These are phyloP conservation scores for Gavia stellata DNA, from an alignment of 2,113 vertebrate genomes.

Conservation along the genomic window DNA sequence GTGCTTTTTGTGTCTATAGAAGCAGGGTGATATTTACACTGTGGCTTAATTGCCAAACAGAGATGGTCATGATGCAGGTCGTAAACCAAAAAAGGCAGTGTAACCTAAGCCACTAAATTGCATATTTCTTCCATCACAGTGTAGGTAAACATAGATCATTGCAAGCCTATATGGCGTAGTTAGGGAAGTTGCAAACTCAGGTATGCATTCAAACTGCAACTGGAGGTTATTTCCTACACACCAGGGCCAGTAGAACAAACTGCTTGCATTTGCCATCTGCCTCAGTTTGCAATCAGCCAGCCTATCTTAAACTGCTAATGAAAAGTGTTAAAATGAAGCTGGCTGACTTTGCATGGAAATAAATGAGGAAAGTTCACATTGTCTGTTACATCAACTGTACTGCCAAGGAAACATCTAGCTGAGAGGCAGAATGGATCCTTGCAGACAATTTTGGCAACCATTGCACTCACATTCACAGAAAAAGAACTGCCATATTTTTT, in stretches of 20 bases:
- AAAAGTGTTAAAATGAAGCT: not conserved
- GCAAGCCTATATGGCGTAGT: not conserved
- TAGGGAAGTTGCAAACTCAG: not conserved
- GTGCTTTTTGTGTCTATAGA: not conserved
- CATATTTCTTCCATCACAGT: not conserved
- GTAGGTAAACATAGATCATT: not conserved
- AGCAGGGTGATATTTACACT: not conserved
- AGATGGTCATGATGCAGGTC: not conserved
- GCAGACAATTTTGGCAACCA: not conserved
- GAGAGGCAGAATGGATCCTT: not conserved
- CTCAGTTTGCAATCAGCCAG: not conserved
- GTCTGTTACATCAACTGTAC: not conserved
- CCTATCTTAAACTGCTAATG: not conserved
- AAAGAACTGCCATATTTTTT: not conserved
- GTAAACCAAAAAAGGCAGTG: not conserved
- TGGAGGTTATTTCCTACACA: not conserved
- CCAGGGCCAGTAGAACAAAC: not conserved
- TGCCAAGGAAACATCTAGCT: conserved; percentile 10
- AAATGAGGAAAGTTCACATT: conserved; percentile 12
- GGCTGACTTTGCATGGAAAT: not conserved
- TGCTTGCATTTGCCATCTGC: conserved; percentile 21
- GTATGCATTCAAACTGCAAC: not conserved
- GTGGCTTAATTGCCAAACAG: not conserved
- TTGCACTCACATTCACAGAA: not conserved
- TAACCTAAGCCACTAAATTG: not conserved